Base-by-base conservation (phyloP, 2,888 invertebrate genomes). In the Invenusta paracnida region DNA sequence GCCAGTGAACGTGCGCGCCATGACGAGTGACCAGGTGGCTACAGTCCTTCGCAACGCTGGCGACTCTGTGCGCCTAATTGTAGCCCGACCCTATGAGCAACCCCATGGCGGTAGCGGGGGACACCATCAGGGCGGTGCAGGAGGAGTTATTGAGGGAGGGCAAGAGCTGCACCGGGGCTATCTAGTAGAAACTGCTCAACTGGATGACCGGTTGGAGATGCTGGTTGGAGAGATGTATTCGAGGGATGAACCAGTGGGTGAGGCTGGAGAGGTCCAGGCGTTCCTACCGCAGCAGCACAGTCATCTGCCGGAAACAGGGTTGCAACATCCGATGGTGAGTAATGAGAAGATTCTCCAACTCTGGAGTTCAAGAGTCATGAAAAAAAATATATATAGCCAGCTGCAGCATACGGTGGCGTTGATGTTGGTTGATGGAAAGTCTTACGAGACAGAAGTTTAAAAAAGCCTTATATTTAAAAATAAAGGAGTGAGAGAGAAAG, bases 11-110 rank as follows among this genome's bases (percentile, higher is more conserved):
- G 93, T 97, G 89, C 94, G 96, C 85, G 97, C 97, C 87, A 95
- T 97, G 93, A 95, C 95, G 88, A 96, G 96, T 87, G 97, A 97
- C 92, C 91, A 91, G 5, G 96, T 96, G 88, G 96, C 96, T 31
- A 95, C 96, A 27, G 96, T 97, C 88, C 92, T 97, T 87, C 94
- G 96, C 73, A 96, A 96, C 92, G 96, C 96, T 48, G 96, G 96
- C 27, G 95, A 95, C 0, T 95, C 96, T 90, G 96, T 97, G 87
- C 94, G 96, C 2, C 93, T 97, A 84, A 95, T 97, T 86, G 96
- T 97, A 84, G 96, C 96, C 87, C 94, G 96, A 83, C 27, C 5
- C 25, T n/a, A n/a, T n/a, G n/a, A n/a, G n/a, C n/a, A n/a, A n/a
- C n/a, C n/a, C n/a, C n/a, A n/a, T n/a, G n/a, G n/a, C n/a, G n/a